Percentiles rank a stretch among this genome's conserved stretches.
These are phyloP conservation scores for Petaurus breviceps DNA, from an alignment of 2,113 vertebrate genomes.

Conservation along the genomic window DNA sequence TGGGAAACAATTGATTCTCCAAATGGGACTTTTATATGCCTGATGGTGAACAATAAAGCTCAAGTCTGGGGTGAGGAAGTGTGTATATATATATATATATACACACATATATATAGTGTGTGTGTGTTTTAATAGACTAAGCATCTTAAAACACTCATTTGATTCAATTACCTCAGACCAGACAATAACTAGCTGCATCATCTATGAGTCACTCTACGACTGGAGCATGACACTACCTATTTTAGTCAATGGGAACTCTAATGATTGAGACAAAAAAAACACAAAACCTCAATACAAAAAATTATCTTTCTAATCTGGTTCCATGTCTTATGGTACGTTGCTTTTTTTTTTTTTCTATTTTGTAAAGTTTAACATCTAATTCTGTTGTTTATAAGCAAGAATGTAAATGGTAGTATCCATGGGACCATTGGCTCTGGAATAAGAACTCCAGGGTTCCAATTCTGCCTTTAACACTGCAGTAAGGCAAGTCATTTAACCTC, in stretches of 20 bases:
- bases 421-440: background rate
- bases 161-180: constrained; percentile 47
- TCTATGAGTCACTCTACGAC: constrained; percentile 75
- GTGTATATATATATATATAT: no score
- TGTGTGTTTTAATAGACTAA: constrained; percentile 39
- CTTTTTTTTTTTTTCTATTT: background rate
- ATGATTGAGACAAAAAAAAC: background rate
- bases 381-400: constrained; percentile 64
- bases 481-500: background rate
- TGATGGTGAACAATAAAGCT: constrained; percentile 38
- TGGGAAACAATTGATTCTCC: constrained; percentile 69
- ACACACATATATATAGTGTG: background rate
- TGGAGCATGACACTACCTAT: constrained; percentile 57
- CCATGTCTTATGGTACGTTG: constrained; percentile 45
- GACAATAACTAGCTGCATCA: constrained; percentile 78
- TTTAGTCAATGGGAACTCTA: constrained; percentile 72
- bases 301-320: constrained; percentile 58
- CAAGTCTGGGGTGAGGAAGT: constrained; percentile 52
- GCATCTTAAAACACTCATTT: constrained; percentile 65
- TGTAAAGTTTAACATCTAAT: constrained; percentile 60
- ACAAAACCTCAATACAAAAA: background rate
- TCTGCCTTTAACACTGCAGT: background rate
- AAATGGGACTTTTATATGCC: constrained; percentile 80
- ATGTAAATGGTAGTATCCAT: constrained; percentile 59
- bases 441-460: background rate